Percentiles rank a stretch among this genome's conserved stretches.
These are phyloP conservation scores for Eriocheir sinensis DNA, from an alignment of 1,140 invertebrate species.

Conservation along the genomic window DNA sequence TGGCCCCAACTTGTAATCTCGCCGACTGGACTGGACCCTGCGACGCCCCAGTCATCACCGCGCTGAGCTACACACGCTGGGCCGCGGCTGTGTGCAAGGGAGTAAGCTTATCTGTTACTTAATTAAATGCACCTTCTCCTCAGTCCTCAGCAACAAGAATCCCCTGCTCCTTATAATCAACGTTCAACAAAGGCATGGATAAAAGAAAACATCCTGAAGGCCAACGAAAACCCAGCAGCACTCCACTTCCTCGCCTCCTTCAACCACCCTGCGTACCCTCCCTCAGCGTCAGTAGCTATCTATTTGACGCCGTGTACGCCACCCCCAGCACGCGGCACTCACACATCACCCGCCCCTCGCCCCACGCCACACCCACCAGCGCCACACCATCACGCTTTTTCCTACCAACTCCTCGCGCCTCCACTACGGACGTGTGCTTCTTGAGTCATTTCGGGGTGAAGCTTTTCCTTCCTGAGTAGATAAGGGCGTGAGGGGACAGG, in stretches of 20 bases:
- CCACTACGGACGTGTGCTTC: background rate
- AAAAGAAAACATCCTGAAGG: background rate
- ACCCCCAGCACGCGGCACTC: background rate
- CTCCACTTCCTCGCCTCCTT: background rate
- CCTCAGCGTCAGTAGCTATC: background rate
- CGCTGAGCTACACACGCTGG: background rate
- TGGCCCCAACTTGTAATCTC: background rate
- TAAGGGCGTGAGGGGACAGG: background rate
- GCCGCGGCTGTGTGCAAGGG: background rate
- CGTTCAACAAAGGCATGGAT: background rate
- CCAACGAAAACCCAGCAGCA: background rate
- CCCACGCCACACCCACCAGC: background rate
- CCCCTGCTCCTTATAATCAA: too few species aligned
- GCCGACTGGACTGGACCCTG: background rate
- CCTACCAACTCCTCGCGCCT: background rate
- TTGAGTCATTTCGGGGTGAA: background rate
- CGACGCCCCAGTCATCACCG: background rate
- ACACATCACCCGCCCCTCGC: constrained; percentile 1
- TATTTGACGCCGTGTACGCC: constrained; percentile 9
- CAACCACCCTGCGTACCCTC: background rate
- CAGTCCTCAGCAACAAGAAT: too few species aligned
- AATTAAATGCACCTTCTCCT: too few species aligned
- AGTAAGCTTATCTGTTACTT: too few species aligned
- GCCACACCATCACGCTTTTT: background rate
- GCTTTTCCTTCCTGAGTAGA: background rate